Conservation (phyloP, 2,113 vertebrate genomes). For the Proterorhinus semilunaris region DNA sequence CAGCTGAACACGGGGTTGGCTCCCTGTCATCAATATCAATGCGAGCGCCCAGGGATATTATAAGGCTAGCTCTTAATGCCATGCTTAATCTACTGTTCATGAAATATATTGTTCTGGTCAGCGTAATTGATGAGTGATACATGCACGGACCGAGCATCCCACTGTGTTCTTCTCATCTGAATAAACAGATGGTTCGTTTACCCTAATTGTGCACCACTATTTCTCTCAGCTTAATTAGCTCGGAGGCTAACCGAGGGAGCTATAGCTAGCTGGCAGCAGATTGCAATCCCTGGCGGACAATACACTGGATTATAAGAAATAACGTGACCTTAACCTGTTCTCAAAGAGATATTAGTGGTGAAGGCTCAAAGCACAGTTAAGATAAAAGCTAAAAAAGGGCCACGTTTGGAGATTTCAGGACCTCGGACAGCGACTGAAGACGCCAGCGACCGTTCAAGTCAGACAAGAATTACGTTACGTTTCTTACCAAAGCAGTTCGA, state of each 20-base stretch:
- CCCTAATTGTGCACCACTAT: not conserved
- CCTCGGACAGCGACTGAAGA: constrained; percentile 66
- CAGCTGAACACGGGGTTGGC: constrained; percentile 20
- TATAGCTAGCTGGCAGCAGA: constrained; percentile 26
- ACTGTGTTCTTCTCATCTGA: not conserved
- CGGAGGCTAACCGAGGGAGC: constrained; percentile 29
- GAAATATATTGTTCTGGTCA: not conserved
- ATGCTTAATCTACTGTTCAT: not conserved
- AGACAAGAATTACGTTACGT: not conserved
- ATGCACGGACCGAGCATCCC: too few relatives aligned
- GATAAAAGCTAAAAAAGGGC: not conserved
- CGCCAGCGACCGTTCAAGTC: constrained; percentile 1
- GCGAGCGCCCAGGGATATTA: not conserved
- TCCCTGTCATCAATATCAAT: not conserved
- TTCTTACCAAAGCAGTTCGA: too few relatives aligned
- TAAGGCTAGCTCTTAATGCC: not conserved
- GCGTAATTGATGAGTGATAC: too few relatives aligned
- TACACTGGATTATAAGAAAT: not conserved
- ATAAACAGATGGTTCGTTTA: not conserved
- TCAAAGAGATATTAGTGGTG: not conserved
- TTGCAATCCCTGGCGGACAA: not conserved
- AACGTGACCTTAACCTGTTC: not conserved
- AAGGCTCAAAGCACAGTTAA: not conserved
- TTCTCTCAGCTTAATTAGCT: constrained; percentile 18
- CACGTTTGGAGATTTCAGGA: constrained; percentile 49